Conservation (phyloP, 2,888 invertebrate species). For the Acronicta aceris region DNA sequence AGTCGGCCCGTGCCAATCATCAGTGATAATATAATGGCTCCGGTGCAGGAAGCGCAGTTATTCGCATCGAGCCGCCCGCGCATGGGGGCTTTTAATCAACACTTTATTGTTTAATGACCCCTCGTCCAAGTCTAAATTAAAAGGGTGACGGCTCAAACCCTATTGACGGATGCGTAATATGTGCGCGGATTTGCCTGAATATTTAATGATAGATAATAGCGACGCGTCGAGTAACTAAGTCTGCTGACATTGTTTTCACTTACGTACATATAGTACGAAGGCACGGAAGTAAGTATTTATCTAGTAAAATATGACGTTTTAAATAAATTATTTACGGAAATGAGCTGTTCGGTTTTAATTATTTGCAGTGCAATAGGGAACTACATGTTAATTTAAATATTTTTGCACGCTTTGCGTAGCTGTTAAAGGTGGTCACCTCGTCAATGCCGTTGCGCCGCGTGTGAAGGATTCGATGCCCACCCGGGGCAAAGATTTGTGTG, state of each 20-base stretch:
- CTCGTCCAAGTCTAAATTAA: conserved; percentile 87
- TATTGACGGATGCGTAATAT: conserved; percentile 86
- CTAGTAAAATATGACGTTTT: no score
- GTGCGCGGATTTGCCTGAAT: conserved; percentile 82
- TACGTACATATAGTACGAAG: not conserved
- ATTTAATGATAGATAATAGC: conserved; percentile 81
- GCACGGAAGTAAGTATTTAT: not conserved
- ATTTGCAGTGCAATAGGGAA: no score
- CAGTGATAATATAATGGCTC: conserved; percentile 87
- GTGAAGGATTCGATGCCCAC: no score
- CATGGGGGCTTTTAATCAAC: conserved; percentile 90
- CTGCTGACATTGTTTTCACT: not conserved
- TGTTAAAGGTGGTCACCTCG: no score
- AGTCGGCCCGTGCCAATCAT: conserved; percentile 83
- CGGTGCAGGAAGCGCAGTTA: conserved; percentile 86
- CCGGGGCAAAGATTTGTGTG: no score
- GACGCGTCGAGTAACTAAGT: conserved; percentile 12
- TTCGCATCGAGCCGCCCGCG: conserved; percentile 80
- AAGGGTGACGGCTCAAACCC: conserved; percentile 88
- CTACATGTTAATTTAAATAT: not conserved
- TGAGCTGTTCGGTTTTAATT: no score
- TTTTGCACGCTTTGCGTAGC: no score
- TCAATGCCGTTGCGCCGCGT: no score
- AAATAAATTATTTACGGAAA: no score
- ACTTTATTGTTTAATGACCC: conserved; percentile 90